phyloP scores from a whole-genome alignment of 2,888 invertebrate genomes.

The Hofmannophila pseudospretella region DNA sequence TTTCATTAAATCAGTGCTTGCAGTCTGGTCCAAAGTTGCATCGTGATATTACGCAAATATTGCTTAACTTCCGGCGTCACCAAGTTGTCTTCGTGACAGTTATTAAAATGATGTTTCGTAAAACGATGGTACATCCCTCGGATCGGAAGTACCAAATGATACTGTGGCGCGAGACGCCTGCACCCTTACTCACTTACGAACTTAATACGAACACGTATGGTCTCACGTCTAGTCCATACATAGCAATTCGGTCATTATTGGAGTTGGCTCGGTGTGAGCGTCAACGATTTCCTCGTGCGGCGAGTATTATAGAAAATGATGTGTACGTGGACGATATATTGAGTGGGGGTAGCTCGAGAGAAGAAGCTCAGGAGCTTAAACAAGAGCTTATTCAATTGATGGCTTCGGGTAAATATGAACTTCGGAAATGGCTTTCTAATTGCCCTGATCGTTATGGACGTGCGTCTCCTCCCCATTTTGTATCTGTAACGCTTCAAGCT shows the following conservation, averaged over 20 bases:
- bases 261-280: background rate
- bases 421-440: background rate
- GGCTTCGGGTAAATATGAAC: background rate
- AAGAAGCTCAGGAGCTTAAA: background rate
- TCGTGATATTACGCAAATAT: constrained; percentile 7
- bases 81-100: constrained; percentile 10
- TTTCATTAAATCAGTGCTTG: constrained; percentile 10
- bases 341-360: background rate
- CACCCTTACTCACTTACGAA: constrained; percentile 4
- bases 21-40: constrained; percentile 9
- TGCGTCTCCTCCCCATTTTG: too few relatives aligned
- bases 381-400: background rate
- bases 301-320: background rate
- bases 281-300: background rate
- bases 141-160: constrained; percentile 12
- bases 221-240: constrained; percentile 1
- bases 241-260: too few relatives aligned
- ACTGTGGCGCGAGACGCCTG: constrained; percentile 11
- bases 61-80: constrained; percentile 7
- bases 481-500: too few relatives aligned
- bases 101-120: constrained; percentile 13
- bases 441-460: background rate
- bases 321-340: background rate
- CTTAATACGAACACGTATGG: constrained; percentile 15
- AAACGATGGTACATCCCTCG: constrained; percentile 7